Evolutionary conservation across 2,113 vertebrate genomes (phyloP).

Genomic region (Otolemur garnettii): DNA sequence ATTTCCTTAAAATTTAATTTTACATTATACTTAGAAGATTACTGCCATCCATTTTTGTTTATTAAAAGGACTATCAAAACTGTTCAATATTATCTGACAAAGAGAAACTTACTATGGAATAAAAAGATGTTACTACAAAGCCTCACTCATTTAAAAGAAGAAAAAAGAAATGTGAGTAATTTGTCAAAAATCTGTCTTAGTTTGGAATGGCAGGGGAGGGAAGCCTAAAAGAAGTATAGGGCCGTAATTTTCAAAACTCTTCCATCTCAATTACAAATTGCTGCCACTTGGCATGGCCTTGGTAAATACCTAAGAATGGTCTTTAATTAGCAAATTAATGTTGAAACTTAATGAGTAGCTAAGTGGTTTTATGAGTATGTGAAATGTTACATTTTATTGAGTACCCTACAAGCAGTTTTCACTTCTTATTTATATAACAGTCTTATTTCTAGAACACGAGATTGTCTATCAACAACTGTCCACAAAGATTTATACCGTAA

Average conservation of each 20-base stretch:
- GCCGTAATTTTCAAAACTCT: neutral
- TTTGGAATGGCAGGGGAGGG: neutral
- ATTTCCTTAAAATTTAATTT: constrained; percentile 49
- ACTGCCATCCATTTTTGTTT: neutral
- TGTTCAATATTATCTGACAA: constrained; percentile 25
- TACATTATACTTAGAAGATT: neutral
- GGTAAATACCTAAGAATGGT: neutral
- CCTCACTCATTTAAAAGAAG: neutral
- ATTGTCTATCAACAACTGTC: neutral
- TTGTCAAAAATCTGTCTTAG: constrained; percentile 41
- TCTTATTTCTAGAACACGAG: neutral
- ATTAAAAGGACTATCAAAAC: constrained; percentile 49
- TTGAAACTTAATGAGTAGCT: constrained; percentile 22
- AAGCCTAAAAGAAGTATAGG: neutral
- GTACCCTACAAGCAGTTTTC: neutral
- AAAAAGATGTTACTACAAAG: constrained; percentile 50
- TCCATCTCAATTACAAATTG: neutral
- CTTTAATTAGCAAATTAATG: constrained; percentile 33
- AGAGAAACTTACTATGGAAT: constrained; percentile 24
- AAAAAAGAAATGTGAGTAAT: neutral
- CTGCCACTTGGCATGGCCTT: neutral
- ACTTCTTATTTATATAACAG: neutral
- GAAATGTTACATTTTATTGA: neutral
- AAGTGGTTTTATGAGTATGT: neutral
- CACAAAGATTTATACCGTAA: constrained; percentile 4